Percentiles rank a stretch among this genome's conserved stretches.
These are phyloP conservation scores for Erynnis tages DNA, from an alignment of 2,888 invertebrate genomes.

Conservation along the genomic window DNA sequence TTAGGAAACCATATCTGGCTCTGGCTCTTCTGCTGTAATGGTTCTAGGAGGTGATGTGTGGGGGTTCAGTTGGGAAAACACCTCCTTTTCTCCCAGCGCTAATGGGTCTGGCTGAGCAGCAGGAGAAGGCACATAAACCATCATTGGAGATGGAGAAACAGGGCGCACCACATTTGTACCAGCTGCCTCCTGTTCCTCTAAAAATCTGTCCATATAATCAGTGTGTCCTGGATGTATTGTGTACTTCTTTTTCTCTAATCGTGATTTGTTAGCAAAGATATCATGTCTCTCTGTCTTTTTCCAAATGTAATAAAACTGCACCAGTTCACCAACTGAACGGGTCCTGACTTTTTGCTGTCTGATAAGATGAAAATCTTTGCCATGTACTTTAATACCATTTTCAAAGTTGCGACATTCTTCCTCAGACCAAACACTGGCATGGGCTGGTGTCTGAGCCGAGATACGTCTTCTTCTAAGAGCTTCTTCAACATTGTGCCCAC, in stretches of 20 bases:
- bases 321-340: constrained; percentile 96
- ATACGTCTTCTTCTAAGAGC: constrained; percentile 91
- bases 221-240: constrained; percentile 95
- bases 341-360: constrained; percentile 97
- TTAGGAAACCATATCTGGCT: constrained; percentile 71
- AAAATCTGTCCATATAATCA: constrained; percentile 96
- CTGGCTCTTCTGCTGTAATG: constrained; percentile 68
- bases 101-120: constrained; percentile 69
- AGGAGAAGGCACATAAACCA: constrained; percentile 69
- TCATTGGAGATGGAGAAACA: constrained; percentile 84
- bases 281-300: constrained; percentile 99
- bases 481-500: constrained; percentile 97
- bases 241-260: constrained; percentile 96
- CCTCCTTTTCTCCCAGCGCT: constrained; percentile 74
- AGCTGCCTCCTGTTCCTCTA: constrained; percentile 92
- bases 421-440: constrained; percentile 96
- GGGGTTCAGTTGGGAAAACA: constrained; percentile 71
- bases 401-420: constrained; percentile 99
- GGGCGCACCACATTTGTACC: constrained; percentile 81
- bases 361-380: constrained; percentile 98
- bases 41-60: constrained; percentile 63
- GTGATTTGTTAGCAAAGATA: constrained; percentile 92
- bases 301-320: constrained; percentile 98
- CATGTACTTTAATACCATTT: constrained; percentile 94
- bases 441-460: constrained; percentile 85